Evolutionary conservation across 2,797 vertebrate species (phyloP).

Genomic region (Onychomys arenicola): DNA sequence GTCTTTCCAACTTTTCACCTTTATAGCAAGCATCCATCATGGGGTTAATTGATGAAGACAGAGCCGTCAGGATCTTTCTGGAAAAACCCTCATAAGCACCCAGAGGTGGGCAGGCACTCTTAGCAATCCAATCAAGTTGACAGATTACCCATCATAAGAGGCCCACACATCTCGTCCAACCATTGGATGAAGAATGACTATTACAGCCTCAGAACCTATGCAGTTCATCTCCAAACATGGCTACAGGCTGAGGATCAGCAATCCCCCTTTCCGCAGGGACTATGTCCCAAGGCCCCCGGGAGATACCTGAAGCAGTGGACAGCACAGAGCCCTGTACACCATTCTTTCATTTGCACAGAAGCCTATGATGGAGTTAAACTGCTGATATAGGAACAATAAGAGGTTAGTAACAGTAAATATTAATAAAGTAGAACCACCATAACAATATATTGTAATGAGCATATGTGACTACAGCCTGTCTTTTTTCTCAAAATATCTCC

Average conservation of each 20-base stretch:
- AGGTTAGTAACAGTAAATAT: background rate
- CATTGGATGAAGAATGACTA: too few relatives aligned
- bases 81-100: background rate
- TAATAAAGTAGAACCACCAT: background rate
- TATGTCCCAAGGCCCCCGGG: background rate
- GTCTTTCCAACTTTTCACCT: background rate
- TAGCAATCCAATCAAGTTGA: background rate
- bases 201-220: background rate
- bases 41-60: background rate
- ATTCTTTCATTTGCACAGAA: background rate
- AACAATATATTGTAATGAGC: background rate
- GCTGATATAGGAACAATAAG: too few relatives aligned
- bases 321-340: accelerated
- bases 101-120: too few relatives aligned
- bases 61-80: background rate
- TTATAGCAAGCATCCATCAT: background rate
- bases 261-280: accelerated
- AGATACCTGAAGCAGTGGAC: background rate
- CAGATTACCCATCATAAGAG: background rate
- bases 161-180: background rate
- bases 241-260: background rate
- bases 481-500: background rate
- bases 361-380: background rate
- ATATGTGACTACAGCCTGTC: too few relatives aligned
- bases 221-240: background rate